Evolutionary conservation across 2,113 vertebrate genomes (phyloP).

Genomic region (Mastomys natalensis): DNA sequence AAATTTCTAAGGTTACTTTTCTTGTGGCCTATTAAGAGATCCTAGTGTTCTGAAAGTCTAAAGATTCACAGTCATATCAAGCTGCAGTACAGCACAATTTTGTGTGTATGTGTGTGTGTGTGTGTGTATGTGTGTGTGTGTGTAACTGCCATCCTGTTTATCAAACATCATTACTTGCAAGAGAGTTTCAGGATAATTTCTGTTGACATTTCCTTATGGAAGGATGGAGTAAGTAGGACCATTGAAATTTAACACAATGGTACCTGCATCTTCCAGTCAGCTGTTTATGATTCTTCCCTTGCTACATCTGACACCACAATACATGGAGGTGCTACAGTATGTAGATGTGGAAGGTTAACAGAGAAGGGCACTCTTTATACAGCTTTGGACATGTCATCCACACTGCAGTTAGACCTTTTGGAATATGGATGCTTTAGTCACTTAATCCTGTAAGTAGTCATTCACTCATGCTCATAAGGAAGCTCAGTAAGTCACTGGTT

Average conservation of each 20-base stretch:
- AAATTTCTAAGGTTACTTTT: background rate
- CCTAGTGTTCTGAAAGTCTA: rapidly evolving
- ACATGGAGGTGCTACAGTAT: background rate
- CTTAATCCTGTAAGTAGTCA: background rate
- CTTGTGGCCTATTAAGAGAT: background rate
- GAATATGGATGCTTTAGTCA: background rate
- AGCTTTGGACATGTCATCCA: background rate
- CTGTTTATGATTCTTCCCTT: background rate
- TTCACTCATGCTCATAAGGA: too few species aligned
- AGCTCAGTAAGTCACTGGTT: background rate
- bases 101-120: background rate
- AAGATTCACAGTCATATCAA: background rate
- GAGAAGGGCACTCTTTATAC: background rate
- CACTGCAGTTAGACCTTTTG: background rate
- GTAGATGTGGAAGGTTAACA: background rate
- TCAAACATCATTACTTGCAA: too few species aligned
- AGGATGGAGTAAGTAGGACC: background rate
- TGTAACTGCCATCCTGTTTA: background rate
- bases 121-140: background rate
- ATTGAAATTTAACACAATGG: background rate
- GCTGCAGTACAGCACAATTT: rapidly evolving
- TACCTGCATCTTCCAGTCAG: background rate
- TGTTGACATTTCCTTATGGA: background rate
- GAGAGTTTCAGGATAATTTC: too few species aligned
- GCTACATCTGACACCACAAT: background rate